Base-by-base conservation (phyloP, 2,113 vertebrate species). In the Callithrix jacchus region DNA sequence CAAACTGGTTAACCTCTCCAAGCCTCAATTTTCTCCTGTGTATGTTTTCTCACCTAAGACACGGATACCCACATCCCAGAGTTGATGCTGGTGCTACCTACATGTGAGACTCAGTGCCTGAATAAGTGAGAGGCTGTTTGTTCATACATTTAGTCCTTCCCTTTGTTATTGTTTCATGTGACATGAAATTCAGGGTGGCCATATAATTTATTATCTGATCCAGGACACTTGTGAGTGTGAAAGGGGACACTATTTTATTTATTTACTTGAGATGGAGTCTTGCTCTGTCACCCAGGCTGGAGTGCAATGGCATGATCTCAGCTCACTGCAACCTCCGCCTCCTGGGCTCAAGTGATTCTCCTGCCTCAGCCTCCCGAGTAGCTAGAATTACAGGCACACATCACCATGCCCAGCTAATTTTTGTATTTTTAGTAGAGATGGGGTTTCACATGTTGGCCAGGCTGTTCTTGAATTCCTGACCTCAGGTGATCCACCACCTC, bases 31-130 rank as follows among this genome's bases (percentile, higher is more conserved):
- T 76, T 82, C 37, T 89, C 45, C 17, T 30, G 64, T 45, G 49
- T 27, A 18, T 66, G 71, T 5, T n/a, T 49, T 54, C 88, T 70
- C 45, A 35, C 20, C 18, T 0, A 52, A 45, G 16, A 79, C 70
- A 21, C 0, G 0, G 27, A 35, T 13, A 3, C 35, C 89, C 49
- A 27, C 17, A 4, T 68, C 61, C 45, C 23, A 5, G 17, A 70
- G 42, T 40, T 5, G 35, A 6, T n/a, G 61, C 2, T 2, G 35
- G 10, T 70, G 27, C 30, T 3, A 17, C 8, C 4, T 8, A 25
- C 11, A 21, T 4, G 32, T 8, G 0, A 16, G 18, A 40, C 83
- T n/a, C n/a, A 4, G n/a, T 12, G 32, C 70, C 18, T 0, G 0
- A 2, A 49, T 11, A 49, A 81, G 82, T 37, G 82, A 37, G 25